Conservation (phyloP, 2,113 vertebrate genomes). For the Sorex araneus region DNA sequence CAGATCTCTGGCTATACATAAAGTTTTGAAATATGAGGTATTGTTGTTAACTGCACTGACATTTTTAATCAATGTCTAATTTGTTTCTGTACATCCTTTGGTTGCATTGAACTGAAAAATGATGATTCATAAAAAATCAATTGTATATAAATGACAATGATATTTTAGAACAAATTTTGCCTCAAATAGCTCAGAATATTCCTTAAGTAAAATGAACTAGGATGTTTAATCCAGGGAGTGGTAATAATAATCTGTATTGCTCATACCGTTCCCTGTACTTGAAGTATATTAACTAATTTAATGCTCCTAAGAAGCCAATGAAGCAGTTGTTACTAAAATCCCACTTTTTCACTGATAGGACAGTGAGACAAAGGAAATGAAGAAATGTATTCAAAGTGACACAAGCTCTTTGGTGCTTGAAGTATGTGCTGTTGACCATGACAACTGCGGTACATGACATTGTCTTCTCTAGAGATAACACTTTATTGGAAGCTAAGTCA, state of each 20-base stretch:
- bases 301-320: background rate
- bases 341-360: conserved; percentile 34
- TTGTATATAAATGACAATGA: background rate
- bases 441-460: background rate
- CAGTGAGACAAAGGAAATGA: conserved; percentile 20
- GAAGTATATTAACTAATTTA: conserved; percentile 28
- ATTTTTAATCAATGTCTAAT: conserved; percentile 12
- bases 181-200: conserved; percentile 8
- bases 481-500: conserved; percentile 15
- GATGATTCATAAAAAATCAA: background rate
- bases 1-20: background rate
- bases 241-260: background rate
- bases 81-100: conserved; percentile 39
- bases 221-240: conserved; percentile 17
- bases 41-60: background rate
- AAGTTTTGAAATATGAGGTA: background rate
- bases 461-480: background rate
- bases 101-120: conserved; percentile 10
- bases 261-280: conserved; percentile 22
- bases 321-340: conserved; percentile 25
- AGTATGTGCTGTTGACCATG: background rate
- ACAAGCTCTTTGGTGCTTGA: background rate
- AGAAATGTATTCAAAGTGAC: background rate
- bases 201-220: conserved; percentile 10
- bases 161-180: background rate